Conservation (phyloP, 1,140 invertebrate genomes). For the Anagrus nilaparvatae region DNA sequence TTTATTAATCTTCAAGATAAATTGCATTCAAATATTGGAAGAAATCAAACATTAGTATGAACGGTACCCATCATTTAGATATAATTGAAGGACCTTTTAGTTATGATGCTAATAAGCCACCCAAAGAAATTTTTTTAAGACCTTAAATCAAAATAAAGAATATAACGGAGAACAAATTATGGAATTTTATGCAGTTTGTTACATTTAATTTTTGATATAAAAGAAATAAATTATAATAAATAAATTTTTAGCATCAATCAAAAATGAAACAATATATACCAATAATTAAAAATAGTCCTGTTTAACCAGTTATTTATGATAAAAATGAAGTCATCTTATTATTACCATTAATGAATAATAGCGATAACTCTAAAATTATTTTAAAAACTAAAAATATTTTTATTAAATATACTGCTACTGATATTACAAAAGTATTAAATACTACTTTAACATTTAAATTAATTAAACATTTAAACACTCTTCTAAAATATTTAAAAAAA, state of each 20-base stretch:
- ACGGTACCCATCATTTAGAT: slow-evolving; percentile 97
- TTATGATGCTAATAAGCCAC: slow-evolving; percentile 84
- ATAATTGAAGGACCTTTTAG: slow-evolving; percentile 85
- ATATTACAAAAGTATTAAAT: slow-evolving; percentile 70
- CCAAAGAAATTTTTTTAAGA: slow-evolving; percentile 82
- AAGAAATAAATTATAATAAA: background rate
- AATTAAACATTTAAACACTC: slow-evolving; percentile 17
- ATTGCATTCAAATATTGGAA: slow-evolving; percentile 95
- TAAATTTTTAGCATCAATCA: slow-evolving; percentile 58
- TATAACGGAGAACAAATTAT: slow-evolving; percentile 78
- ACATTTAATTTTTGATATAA: slow-evolving; percentile 2
- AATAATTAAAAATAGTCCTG: slow-evolving; percentile 87
- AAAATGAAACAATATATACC: slow-evolving; percentile 92
- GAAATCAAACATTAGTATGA: slow-evolving; percentile 83
- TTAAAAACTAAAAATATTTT: slow-evolving; percentile 94
- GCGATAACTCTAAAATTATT: slow-evolving; percentile 92
- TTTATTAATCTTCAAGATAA: slow-evolving; percentile 97
- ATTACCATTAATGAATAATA: slow-evolving; percentile 97
- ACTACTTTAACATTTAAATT: slow-evolving; percentile 3
- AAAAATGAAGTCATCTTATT: slow-evolving; percentile 83
- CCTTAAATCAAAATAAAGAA: slow-evolving; percentile 83
- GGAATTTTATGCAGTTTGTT: slow-evolving; percentile 74
- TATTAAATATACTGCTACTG: slow-evolving; percentile 95
- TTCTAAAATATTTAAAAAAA: slow-evolving; percentile 17
- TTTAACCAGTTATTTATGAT: slow-evolving; percentile 97